Evolutionary conservation across 2,888 invertebrate genomes (phyloP), one percentile per base, ranked within the genome.

Genomic region (Pegoplata infirma): DNA sequence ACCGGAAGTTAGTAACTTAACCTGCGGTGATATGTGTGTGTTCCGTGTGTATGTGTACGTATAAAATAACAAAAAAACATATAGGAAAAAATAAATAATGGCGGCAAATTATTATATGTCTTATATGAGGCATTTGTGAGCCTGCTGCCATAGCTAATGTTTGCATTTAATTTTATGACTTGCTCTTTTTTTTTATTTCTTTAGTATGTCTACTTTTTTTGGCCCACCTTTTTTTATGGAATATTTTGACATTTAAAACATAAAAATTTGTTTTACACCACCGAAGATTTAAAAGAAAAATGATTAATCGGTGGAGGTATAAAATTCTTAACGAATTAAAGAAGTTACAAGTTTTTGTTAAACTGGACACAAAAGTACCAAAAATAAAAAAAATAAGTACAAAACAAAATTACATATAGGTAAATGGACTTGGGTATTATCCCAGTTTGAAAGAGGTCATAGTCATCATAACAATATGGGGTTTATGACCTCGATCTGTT

Each of bases 111-210:
- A 64, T 78, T 47, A 64, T 73, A 58, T 68, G 46, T 64, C 53
- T 68, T 73, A 77, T 73, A 58, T 78, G 58, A 64, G 64, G 46
- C 63, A 67, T 68, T 68, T 77, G 58, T 53, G 67, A 58, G 63
- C 47, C 77, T 64, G 17, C 32, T 78, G 73, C 64, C 53, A 58
- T 17, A 64, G 68, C 44, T 73, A 73, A 78, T 78, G 73, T 73
- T 78, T 68, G 77, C 64, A 64, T 73, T 73, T 78, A 73, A 78
- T 73, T 73, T 73, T 68, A 73, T 68, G 68, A 64, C 64, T 68
- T 56, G 49, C 53, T 25, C 51, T 28, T 56, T 56, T 63, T 49
- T 19, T n/a, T 53, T 58, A 6, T 5, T n/a, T 32, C 32, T 53
- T 14, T 5, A 5, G 3, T 40, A 19, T 58, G 5, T 17, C 3